Conservation (phyloP, 2,888 invertebrate species). For the Epinotia ramella region DNA sequence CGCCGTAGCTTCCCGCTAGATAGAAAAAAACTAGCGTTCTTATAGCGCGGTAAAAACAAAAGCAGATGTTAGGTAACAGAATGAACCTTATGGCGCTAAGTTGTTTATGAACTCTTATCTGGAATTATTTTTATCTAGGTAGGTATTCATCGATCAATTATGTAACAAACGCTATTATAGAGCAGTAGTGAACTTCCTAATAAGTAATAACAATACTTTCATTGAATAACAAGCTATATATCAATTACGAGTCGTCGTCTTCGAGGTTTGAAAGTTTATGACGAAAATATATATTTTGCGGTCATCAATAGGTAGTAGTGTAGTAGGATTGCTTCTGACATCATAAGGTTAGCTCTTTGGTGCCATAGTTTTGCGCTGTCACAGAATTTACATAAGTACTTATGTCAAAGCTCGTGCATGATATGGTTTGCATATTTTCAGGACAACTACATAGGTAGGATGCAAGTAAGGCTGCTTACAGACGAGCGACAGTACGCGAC, state of each 20-base stretch:
- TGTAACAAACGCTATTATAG: not conserved
- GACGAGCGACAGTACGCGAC: too few relatives aligned
- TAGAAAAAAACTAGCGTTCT: slow-evolving; percentile 20
- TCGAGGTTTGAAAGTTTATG: not conserved
- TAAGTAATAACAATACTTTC: not conserved
- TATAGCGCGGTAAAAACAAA: not conserved
- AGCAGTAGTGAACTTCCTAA: not conserved
- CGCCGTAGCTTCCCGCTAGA: slow-evolving; percentile 6
- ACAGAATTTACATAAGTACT: too few relatives aligned
- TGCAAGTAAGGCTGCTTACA: too few relatives aligned
- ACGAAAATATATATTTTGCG: not conserved
- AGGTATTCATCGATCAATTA: slow-evolving; percentile 5
- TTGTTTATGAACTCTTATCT: slow-evolving; percentile 15
- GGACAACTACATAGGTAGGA: too few relatives aligned
- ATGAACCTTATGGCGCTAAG: not conserved
- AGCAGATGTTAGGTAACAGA: too few relatives aligned
- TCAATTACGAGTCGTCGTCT: not conserved
- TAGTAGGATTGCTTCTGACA: too few relatives aligned
- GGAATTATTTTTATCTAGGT: slow-evolving; percentile 1
- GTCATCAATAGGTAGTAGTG: too few relatives aligned
- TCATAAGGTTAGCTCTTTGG: too few relatives aligned
- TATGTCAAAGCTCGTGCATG: too few relatives aligned
- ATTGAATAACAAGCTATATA: not conserved
- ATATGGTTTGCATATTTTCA: too few relatives aligned
- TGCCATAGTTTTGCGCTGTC: too few relatives aligned